A percentile compares a stretch with the other conserved stretches of the same genome.
Evolutionary conservation across 1,140 invertebrate species (phyloP).

Genomic region (Monomorium pharaonis): DNA sequence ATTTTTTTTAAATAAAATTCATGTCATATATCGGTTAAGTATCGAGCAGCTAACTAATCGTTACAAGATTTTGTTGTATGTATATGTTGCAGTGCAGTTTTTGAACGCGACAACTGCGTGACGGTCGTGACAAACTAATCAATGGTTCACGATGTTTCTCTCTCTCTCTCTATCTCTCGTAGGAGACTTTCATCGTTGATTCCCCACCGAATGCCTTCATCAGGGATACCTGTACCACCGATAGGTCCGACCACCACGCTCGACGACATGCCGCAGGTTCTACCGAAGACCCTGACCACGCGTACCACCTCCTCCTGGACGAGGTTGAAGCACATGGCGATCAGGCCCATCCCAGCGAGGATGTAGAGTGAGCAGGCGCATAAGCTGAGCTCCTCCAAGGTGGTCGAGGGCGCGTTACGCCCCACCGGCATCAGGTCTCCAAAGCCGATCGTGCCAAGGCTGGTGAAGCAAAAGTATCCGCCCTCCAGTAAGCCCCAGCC

Average conservation of each 20-base stretch:
- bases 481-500: constrained; percentile 97
- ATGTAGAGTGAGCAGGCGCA: constrained; percentile 95
- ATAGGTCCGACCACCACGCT: constrained; percentile 80
- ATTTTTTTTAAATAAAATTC: too few relatives aligned
- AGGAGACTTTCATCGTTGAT: constrained; percentile 60
- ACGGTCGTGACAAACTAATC: constrained; percentile 18
- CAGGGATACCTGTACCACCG: constrained; percentile 81
- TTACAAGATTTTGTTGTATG: neutral
- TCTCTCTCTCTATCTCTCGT: constrained; percentile 11
- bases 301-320: constrained; percentile 96
- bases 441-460: constrained; percentile 95
- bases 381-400: constrained; percentile 91
- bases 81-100: neutral
- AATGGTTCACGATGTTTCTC: neutral
- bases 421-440: constrained; percentile 92
- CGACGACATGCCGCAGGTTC: constrained; percentile 82
- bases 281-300: constrained; percentile 87
- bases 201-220: constrained; percentile 71
- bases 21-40: neutral
- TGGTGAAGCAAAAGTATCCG: constrained; percentile 97
- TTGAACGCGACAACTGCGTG: constrained; percentile 15
- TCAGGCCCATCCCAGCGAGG: constrained; percentile 96
- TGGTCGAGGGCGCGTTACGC: constrained; percentile 89
- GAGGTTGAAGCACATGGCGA: constrained; percentile 98
- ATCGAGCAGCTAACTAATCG: neutral